phyloP scores from a whole-genome alignment of 2,888 invertebrate genomes.

The Bembecia ichneumoniformis region DNA sequence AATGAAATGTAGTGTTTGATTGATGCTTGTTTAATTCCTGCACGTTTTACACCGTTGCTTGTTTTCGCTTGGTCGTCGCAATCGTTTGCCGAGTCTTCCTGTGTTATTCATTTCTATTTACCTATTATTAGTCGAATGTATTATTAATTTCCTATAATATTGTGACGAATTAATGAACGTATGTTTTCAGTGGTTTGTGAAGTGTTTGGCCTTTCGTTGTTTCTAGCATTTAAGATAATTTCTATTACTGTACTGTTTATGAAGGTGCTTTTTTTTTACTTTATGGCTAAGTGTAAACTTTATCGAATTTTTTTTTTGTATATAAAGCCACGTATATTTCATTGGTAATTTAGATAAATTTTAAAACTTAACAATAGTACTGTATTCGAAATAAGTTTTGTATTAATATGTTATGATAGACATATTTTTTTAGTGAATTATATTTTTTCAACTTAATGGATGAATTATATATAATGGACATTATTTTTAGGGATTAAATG shows the following conservation, averaged over 20 bases:
- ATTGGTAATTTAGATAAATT: too few relatives aligned
- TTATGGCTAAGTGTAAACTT: background rate
- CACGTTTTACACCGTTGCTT: background rate
- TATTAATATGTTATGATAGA: too few relatives aligned
- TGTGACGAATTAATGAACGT: slow-evolving; percentile 6
- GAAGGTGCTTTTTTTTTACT: background rate
- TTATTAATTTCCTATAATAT: background rate
- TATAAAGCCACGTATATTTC: background rate
- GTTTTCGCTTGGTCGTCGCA: slow-evolving; percentile 45
- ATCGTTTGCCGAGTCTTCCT: slow-evolving; percentile 38
- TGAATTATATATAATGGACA: too few relatives aligned
- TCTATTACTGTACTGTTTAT: slow-evolving; percentile 6
- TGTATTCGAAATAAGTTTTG: too few relatives aligned
- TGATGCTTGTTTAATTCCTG: background rate
- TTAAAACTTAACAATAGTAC: too few relatives aligned
- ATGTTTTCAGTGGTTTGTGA: slow-evolving; percentile 28
- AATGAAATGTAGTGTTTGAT: background rate
- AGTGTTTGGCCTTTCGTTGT: slow-evolving; percentile 42
- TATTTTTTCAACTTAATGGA: too few relatives aligned
- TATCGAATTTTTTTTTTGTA: background rate
- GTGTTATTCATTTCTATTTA: background rate
- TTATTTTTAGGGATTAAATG: too few relatives aligned
- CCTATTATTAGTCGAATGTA: background rate
- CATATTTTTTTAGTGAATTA: too few relatives aligned
- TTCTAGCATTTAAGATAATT: slow-evolving; percentile 31